These are phyloP conservation scores for Aporophyla lueneburgensis DNA, from an alignment of 2,888 invertebrate species.

Conservation along the genomic window DNA sequence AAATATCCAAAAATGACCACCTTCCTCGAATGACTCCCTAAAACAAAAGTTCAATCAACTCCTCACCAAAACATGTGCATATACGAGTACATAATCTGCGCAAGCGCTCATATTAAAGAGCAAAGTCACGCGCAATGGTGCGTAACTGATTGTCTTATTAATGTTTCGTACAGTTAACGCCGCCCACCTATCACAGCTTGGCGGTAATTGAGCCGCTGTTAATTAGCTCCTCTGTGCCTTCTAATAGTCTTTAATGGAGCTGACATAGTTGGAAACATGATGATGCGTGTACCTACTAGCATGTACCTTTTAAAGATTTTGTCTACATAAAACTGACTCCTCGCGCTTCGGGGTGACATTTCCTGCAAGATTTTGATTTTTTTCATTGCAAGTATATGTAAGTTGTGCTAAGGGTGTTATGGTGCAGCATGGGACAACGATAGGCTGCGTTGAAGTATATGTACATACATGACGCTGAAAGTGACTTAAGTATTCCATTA, in stretches of 20 bases:
- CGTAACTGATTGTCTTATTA: slow-evolving; percentile 77
- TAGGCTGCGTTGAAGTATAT: too few relatives aligned
- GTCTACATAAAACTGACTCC: not conserved
- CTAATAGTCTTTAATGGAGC: slow-evolving; percentile 56
- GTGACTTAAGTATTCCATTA: too few relatives aligned
- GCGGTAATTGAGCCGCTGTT: slow-evolving; percentile 68
- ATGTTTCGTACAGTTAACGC: slow-evolving; percentile 75
- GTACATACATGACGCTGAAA: too few relatives aligned
- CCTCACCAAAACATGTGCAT: slow-evolving; percentile 20
- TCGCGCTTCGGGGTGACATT: too few relatives aligned
- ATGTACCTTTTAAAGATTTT: not conserved
- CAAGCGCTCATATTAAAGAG: slow-evolving; percentile 63
- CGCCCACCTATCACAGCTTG: slow-evolving; percentile 74
- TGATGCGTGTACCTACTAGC: not conserved
- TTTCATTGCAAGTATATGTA: too few relatives aligned
- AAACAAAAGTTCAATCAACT: too few relatives aligned
- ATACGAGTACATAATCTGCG: slow-evolving; percentile 51
- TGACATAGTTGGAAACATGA: slow-evolving; percentile 43
- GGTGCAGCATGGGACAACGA: too few relatives aligned
- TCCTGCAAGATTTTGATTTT: not conserved
- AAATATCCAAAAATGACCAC: too few relatives aligned
- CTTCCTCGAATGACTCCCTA: too few relatives aligned
- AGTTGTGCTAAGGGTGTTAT: too few relatives aligned
- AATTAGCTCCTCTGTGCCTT: slow-evolving; percentile 66
- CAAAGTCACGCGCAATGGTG: slow-evolving; percentile 64